A percentile compares a stretch with the other conserved stretches of the same genome.
phyloP scores from a whole-genome alignment of 2,888 invertebrate species.

The Synergus gifuensis region DNA sequence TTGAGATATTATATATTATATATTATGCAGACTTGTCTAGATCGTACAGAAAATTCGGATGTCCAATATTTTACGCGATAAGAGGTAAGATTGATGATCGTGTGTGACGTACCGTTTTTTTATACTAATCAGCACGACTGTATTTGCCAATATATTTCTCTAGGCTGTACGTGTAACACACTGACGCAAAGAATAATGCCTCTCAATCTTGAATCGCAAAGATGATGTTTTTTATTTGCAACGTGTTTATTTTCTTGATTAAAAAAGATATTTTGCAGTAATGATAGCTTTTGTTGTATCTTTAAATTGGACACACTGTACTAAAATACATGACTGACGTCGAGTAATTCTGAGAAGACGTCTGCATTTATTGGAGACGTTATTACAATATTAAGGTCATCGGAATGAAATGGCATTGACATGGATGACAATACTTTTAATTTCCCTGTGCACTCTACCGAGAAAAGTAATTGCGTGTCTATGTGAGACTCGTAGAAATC shows the following conservation, averaged over 20 bases:
- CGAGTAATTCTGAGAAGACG: background rate
- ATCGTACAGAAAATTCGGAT: conserved; percentile 30
- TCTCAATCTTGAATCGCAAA: conserved; percentile 2
- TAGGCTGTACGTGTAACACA: background rate
- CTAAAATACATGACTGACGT: background rate
- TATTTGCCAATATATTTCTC: conserved; percentile 7
- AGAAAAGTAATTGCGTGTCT: conserved; percentile 32
- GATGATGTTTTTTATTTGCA: background rate
- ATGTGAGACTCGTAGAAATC: conserved; percentile 22
- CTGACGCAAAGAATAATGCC: conserved; percentile 1
- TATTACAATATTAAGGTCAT: background rate
- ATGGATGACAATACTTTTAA: conserved; percentile 31
- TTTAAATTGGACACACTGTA: background rate
- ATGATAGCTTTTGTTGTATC: background rate
- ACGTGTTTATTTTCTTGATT: background rate
- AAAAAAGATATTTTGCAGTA: conserved; percentile 6
- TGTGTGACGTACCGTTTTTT: conserved; percentile 27
- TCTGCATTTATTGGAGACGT: background rate
- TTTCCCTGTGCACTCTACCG: conserved; percentile 25
- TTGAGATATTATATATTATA: conserved; percentile 30
- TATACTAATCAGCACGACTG: conserved; percentile 40
- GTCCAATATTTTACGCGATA: conserved; percentile 26
- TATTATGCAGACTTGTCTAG: conserved; percentile 20
- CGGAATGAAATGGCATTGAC: conserved; percentile 22
- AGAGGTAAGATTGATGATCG: conserved; percentile 34